Base-by-base conservation (phyloP, 2,113 vertebrate species). In the Esox niger region DNA sequence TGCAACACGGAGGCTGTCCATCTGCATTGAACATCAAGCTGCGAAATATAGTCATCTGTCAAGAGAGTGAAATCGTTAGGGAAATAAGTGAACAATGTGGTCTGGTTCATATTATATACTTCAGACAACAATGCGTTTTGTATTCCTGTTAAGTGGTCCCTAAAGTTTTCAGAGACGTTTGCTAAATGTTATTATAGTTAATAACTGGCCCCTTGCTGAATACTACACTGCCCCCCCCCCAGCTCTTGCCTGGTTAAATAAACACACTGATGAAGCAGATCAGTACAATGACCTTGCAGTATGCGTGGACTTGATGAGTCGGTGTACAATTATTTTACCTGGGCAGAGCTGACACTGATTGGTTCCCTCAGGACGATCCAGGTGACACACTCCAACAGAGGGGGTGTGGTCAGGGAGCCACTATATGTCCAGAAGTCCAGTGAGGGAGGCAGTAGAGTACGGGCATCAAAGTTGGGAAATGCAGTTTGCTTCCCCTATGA, bases 321-420 rank as follows among this genome's bases (percentile, higher is more conserved):
- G 13, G 38, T 43, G 17, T 17, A 17, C 13, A 43, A 17, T 17
- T 1, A 43, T 43, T 21, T 0, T 84, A 98, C 97, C 90, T 99
- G 97, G 66, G 91, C 91, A 1, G 86, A n/a, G 87, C 91, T 97
- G 74, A 96, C 80, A 2, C 79, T 90, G 72, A 99, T 91, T n/a
- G 92, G 92, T 13, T 97, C 92, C 84, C 84, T 95, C 43, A 99
- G 90, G 56, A 99, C 92, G 0, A 96, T 93, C 97, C 97, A 99
- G 73, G 88, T 84, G 62, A 99, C 97, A 0, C 95, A 94, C 79
- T 98, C 95, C 0, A 92, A 81, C 32, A 98, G 91, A 1, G 96
- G 96, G 1, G 97, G 97, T 0, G 94, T 96, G 49, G 97, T 98
- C 89, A 99, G 82, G 0, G 96, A 99, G 60, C 96, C 97, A 0